phyloP scores from a whole-genome alignment of 1,140 invertebrate species.

The Danaus melanippus region DNA sequence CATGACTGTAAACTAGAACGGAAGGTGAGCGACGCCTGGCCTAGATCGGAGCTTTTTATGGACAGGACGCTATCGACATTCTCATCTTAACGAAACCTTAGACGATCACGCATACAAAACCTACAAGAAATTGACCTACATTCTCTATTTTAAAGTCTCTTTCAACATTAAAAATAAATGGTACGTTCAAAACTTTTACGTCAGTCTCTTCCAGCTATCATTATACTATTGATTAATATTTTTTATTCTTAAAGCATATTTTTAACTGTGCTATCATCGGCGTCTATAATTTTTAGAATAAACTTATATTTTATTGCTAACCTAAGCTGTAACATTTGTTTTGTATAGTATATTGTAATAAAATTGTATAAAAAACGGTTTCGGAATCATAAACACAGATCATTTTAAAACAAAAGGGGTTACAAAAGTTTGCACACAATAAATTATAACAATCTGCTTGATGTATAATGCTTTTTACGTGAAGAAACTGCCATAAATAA shows the following conservation, averaged over 20 bases:
- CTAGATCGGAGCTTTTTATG: constrained; percentile 63
- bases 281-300: too few relatives aligned
- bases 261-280: too few relatives aligned
- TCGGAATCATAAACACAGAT: too few relatives aligned
- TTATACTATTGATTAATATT: too few relatives aligned
- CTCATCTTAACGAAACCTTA: constrained; percentile 57
- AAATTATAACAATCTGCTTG: constrained; percentile 10
- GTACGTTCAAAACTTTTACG: too few relatives aligned
- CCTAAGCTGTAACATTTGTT: too few relatives aligned
- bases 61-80: constrained; percentile 59
- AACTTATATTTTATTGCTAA: too few relatives aligned
- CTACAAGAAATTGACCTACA: constrained; percentile 47
- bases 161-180: constrained; percentile 5
- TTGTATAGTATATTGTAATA: too few relatives aligned
- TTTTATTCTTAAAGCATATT: too few relatives aligned
- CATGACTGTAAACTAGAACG: constrained; percentile 52
- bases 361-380: too few relatives aligned
- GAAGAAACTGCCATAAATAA: constrained; percentile 15
- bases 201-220: too few relatives aligned
- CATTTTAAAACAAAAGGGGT: constrained; percentile 8
- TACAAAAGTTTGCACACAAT: constrained; percentile 1
- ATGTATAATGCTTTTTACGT: constrained; percentile 19
- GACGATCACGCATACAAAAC: constrained; percentile 42
- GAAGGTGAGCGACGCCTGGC: constrained; percentile 53
- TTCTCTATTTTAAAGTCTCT: constrained; percentile 15